Conservation (phyloP, 2,797 vertebrate species). For the Periophthalmus magnuspinnatus region DNA sequence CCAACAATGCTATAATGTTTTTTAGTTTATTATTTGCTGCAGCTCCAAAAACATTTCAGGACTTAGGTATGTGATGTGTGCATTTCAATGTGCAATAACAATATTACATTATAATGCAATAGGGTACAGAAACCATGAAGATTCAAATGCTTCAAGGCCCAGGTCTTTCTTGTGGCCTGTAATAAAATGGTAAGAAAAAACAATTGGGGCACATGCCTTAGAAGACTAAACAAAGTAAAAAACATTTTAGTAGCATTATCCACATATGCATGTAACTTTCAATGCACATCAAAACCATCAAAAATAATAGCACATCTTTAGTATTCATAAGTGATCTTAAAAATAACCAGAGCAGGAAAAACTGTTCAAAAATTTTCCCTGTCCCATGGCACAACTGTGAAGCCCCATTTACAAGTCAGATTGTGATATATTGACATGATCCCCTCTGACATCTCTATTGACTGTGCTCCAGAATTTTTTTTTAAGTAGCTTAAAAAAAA, state of each 20-base stretch:
- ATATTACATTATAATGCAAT: too few species aligned
- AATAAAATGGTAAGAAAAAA: neutral
- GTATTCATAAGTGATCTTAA: constrained; percentile 26
- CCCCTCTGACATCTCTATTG: constrained; percentile 65
- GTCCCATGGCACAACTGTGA: constrained; percentile 31
- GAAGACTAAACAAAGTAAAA: neutral
- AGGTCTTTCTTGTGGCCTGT: neutral
- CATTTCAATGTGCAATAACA: too few species aligned
- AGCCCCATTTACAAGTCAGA: constrained; percentile 54
- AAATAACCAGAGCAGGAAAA: constrained; percentile 30
- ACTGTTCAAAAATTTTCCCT: constrained; percentile 55
- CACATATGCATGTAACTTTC: neutral
- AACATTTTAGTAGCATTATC: constrained; percentile 5
- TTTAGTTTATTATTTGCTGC: neutral
- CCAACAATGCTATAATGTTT: neutral
- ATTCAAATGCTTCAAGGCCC: neutral
- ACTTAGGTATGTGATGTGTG: neutral
- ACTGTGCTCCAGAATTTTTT: constrained; percentile 49
- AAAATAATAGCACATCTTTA: constrained; percentile 40
- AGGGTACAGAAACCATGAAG: too few species aligned
- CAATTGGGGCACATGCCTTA: neutral
- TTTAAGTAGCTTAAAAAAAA: constrained; percentile 27
- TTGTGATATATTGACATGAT: constrained; percentile 59
- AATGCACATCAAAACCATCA: constrained; percentile 31
- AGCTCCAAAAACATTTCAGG: neutral